phyloP scores from a whole-genome alignment of 2,113 vertebrate genomes.

The Lepidothrix coronata region DNA sequence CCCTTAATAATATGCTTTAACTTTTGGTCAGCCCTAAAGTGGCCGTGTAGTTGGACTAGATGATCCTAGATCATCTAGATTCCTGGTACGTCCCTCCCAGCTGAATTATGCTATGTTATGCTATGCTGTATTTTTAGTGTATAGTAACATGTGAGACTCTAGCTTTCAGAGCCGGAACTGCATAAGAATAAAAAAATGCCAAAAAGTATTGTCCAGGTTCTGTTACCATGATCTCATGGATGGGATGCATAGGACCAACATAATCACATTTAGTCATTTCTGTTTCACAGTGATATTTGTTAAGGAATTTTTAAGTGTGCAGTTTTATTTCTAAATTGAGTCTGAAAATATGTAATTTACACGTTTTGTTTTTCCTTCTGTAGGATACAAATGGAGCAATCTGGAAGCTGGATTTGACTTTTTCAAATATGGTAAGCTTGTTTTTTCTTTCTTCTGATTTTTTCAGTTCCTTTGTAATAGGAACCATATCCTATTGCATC shows the following conservation, averaged over 20 bases:
- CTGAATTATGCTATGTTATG: background rate
- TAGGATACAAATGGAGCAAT: conserved; percentile 90
- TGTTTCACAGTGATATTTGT: background rate
- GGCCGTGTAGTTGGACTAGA: background rate
- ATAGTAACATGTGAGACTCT: background rate
- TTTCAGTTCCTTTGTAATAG: background rate
- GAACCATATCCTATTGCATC: background rate
- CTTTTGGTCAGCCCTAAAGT: background rate
- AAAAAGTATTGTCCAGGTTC: background rate
- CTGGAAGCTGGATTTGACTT: conserved; percentile 95
- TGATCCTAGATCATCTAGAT: too few species aligned
- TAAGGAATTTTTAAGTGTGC: background rate
- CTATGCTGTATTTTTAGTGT: background rate
- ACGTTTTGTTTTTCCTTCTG: background rate
- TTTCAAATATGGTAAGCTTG: conserved; percentile 84
- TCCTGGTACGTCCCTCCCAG: background rate
- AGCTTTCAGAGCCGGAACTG: background rate
- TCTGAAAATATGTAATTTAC: background rate
- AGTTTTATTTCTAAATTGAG: background rate
- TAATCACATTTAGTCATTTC: background rate
- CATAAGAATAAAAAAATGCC: background rate
- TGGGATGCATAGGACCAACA: background rate
- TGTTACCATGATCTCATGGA: background rate
- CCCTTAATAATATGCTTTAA: background rate
- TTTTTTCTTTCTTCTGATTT: background rate